Evolutionary conservation across 2,113 vertebrate genomes (phyloP), one percentile per base, ranked within the genome.

Genomic region (Meriones unguiculatus): DNA sequence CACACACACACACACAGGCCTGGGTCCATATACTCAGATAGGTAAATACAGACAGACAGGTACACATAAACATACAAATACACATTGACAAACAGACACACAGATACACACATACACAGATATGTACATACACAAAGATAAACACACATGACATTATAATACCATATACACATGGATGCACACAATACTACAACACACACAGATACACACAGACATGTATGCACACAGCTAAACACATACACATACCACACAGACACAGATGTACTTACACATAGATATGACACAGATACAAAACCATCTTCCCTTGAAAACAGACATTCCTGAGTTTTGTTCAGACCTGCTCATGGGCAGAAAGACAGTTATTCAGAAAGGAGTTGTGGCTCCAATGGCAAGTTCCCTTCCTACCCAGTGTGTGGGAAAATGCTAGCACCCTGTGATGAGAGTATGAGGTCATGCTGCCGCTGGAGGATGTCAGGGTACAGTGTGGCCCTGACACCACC

Each of bases 401-500:
- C 32, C 54, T n/a, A 18, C 54, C 7, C 7, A 1, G 28, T 52
- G 28, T 50, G 77, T 65, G 20, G 28, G 11, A 18, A 41, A 50
- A 64, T 62, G 11, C 46, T 24, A 20, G 52, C 3, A 78, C 5
- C 20, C 15, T 46, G 65, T 12, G 46, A 46, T 46, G 46, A 46
- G 46, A 46, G 18, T 3, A 64, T 5, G 11, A 1, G 5, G 4
- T 15, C 2, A 3, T 7, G 7, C 15, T 32, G 24, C 30, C 1
- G 5, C 25, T 22, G 24, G 73, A 52, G 22, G 35, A 2, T 4
- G 20, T 35, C 32, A 10, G 2, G 52, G 81, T 13, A 46, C 9
- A 1, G 35, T 0, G 0, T 4, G 52, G 18, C 28, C 38, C 2
- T 0, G 0, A 15, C 1, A 3, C 20, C 54, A 30, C n/a, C 7